A percentile compares a stretch with the other conserved stretches of the same genome.
Evolutionary conservation across 2,113 vertebrate genomes (phyloP).

Genomic region (Callorhinus ursinus): DNA sequence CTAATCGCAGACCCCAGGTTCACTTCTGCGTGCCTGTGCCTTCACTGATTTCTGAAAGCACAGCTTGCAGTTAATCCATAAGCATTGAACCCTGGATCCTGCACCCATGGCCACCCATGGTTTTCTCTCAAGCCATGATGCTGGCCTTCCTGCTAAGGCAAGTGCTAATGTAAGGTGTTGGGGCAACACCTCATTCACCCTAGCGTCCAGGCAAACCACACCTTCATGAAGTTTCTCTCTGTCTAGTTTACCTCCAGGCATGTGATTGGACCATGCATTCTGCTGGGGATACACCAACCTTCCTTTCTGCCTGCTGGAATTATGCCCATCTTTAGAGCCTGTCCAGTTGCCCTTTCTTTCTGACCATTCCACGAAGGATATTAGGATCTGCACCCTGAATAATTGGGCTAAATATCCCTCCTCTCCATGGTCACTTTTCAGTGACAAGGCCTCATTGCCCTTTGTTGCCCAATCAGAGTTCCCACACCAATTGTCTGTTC

Average conservation of each 20-base stretch:
- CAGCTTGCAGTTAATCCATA: not conserved
- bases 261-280: not conserved
- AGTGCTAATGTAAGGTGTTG: not conserved
- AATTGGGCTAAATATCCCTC: not conserved
- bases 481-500: not conserved
- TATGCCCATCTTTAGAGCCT: not conserved
- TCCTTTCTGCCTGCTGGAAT: not conserved
- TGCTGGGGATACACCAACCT: too few relatives aligned
- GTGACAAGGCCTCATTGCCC: not conserved
- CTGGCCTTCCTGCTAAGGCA: not conserved
- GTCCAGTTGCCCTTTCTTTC: not conserved
- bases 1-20: not conserved
- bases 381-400: not conserved
- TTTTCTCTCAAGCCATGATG: not conserved
- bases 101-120: rapidly evolving
- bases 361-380: not conserved
- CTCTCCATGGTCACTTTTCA: not conserved
- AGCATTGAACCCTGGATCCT: not conserved
- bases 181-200: not conserved
- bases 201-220: not conserved
- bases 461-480: not conserved
- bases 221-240: not conserved
- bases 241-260: not conserved
- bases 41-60: not conserved
- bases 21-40: not conserved